Evolutionary conservation across 2,113 vertebrate genomes (phyloP).

Genomic region (Epinephelus moara): DNA sequence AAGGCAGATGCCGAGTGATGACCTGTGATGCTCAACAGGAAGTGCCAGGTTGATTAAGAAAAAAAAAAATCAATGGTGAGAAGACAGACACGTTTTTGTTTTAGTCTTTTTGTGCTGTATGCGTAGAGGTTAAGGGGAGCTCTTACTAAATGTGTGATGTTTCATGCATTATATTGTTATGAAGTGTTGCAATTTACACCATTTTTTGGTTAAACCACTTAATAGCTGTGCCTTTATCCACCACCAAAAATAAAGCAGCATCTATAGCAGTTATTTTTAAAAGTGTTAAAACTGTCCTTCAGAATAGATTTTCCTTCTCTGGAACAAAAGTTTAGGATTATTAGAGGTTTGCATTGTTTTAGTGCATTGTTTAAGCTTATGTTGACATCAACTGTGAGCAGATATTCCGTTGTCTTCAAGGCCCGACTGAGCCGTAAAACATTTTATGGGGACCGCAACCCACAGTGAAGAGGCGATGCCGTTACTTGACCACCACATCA

Average conservation of each 20-base stretch:
- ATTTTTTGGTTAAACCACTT: conserved; percentile 29
- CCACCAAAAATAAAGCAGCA: conserved; percentile 43
- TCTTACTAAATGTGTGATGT: conserved; percentile 3
- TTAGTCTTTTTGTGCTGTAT: neutral
- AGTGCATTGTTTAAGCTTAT: conserved; percentile 48
- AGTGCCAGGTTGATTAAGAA: conserved; percentile 4
- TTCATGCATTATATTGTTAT: conserved; percentile 26
- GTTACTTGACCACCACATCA: conserved; percentile 71
- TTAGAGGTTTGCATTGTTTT: conserved; percentile 50
- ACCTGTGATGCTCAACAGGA: conserved; percentile 32
- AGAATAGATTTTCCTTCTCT: conserved; percentile 33
- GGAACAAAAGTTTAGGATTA: conserved; percentile 51
- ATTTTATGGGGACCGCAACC: conserved; percentile 60
- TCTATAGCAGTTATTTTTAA: conserved; percentile 32
- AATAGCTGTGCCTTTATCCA: conserved; percentile 33
- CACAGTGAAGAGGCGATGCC: conserved; percentile 54
- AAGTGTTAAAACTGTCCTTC: conserved; percentile 28
- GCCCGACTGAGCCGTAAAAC: conserved; percentile 53
- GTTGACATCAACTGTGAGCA: conserved; percentile 42
- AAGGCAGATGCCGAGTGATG: conserved; percentile 49
- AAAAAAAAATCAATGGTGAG: neutral
- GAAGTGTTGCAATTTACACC: conserved; percentile 13
- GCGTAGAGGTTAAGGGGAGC: conserved; percentile 1
- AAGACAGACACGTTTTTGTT: conserved; percentile 13
- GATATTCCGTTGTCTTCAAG: conserved; percentile 66